Conservation (phyloP, 1,140 invertebrate genomes). For the Hylaeus volcanicus region DNA sequence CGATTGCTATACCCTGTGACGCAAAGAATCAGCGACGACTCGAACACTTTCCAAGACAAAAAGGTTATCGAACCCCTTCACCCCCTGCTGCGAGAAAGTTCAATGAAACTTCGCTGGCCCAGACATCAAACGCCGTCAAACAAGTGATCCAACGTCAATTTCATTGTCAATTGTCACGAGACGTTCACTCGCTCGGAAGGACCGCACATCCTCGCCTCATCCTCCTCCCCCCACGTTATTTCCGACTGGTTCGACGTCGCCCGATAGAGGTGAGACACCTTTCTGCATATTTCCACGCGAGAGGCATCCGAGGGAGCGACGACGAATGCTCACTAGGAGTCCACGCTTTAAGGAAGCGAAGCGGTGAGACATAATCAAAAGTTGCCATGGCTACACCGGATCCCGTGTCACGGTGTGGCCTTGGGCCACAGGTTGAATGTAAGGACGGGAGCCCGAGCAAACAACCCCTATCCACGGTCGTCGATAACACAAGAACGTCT, state of each 20-base stretch:
- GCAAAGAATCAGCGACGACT: no score
- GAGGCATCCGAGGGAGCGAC: neutral
- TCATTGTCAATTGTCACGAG: slow-evolving; percentile 13
- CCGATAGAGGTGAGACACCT: slow-evolving; percentile 10
- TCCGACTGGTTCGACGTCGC: slow-evolving; percentile 10
- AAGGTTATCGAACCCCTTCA: neutral
- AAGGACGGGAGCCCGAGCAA: slow-evolving; percentile 29
- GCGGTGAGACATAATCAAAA: slow-evolving; percentile 72
- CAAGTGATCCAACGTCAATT: slow-evolving; percentile 12
- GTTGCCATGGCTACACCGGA: slow-evolving; percentile 74
- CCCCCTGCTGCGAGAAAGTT: no score
- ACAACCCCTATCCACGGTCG: neutral
- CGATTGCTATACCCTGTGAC: no score
- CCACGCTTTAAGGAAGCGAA: slow-evolving; percentile 24
- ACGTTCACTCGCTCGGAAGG: slow-evolving; percentile 12
- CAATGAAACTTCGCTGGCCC: neutral
- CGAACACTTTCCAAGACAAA: neutral
- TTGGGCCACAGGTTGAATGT: slow-evolving; percentile 56
- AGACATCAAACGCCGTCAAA: neutral
- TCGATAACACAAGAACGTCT: slow-evolving; percentile 49
- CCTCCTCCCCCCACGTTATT: neutral
- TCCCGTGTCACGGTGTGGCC: slow-evolving; percentile 56
- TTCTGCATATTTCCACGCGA: slow-evolving; percentile 35
- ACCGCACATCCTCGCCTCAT: neutral
- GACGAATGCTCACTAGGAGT: slow-evolving; percentile 35